Conservation (phyloP, 2,797 vertebrate genomes). For the Onychomys leucogaster region DNA sequence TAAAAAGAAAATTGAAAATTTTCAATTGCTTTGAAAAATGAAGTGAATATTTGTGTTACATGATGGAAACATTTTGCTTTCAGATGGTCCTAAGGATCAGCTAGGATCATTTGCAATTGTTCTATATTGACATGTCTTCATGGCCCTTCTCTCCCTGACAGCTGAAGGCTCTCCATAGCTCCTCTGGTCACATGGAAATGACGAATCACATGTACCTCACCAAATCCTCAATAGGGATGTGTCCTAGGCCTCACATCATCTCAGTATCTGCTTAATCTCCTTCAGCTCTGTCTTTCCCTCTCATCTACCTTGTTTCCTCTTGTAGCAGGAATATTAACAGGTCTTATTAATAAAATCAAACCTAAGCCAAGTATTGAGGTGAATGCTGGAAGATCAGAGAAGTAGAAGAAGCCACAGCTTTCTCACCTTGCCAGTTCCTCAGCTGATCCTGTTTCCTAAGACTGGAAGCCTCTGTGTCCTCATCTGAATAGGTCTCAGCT, state of each 20-base stretch:
- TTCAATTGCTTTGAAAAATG: not conserved
- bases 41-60: not conserved
- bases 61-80: not conserved
- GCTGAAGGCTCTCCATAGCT: not conserved
- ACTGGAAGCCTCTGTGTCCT: too few relatives aligned
- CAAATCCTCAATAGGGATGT: not conserved
- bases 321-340: too few relatives aligned
- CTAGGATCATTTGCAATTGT: rapidly evolving
- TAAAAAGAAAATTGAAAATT: not conserved
- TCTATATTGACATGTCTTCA: not conserved
- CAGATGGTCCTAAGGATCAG: not conserved
- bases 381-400: too few relatives aligned
- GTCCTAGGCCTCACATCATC: not conserved
- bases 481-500: too few relatives aligned
- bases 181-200: rapidly evolving
- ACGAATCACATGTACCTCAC: not conserved
- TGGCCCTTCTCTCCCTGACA: not conserved
- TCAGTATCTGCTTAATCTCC: too few relatives aligned
- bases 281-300: not conserved
- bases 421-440: too few relatives aligned
- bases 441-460: too few relatives aligned
- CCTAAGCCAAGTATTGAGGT: too few relatives aligned
- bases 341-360: too few relatives aligned
- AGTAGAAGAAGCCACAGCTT: too few relatives aligned
- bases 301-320: not conserved